Conservation (phyloP, 2,888 invertebrate species). For the Mallateleia sp. region DNA sequence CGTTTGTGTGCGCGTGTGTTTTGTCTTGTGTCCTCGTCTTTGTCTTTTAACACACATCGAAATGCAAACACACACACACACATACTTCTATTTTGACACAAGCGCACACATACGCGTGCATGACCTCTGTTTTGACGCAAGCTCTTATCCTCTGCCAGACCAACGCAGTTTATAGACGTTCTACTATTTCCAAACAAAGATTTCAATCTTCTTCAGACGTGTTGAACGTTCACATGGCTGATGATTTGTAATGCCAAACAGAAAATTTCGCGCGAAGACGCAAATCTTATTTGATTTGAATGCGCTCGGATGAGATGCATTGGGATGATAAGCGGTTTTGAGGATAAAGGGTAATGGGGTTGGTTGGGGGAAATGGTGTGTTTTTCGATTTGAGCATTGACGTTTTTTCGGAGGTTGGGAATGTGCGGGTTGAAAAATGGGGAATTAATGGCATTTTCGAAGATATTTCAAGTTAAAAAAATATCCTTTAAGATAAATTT, state of each 20-base stretch:
- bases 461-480: neutral
- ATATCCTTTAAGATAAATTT: neutral
- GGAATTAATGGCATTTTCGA: slow-evolving; percentile 29
- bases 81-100: slow-evolving; percentile 15
- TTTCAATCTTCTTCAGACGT: slow-evolving; percentile 77
- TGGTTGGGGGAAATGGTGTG: slow-evolving; percentile 48
- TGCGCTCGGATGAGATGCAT: slow-evolving; percentile 67
- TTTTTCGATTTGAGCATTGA: slow-evolving; percentile 52
- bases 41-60: slow-evolving; percentile 19
- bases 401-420: slow-evolving; percentile 36
- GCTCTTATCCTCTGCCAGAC: slow-evolving; percentile 54
- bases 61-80: neutral
- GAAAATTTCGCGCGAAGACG: slow-evolving; percentile 61
- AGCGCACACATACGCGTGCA: neutral
- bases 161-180: slow-evolving; percentile 69
- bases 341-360: slow-evolving; percentile 37
- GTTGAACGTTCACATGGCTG: slow-evolving; percentile 69
- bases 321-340: slow-evolving; percentile 66
- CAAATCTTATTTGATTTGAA: slow-evolving; percentile 73
- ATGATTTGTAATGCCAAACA: slow-evolving; percentile 75
- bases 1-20: neutral
- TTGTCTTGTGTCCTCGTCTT: neutral
- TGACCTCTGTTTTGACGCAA: slow-evolving; percentile 17
- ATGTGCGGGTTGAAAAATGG: slow-evolving; percentile 14
- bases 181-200: slow-evolving; percentile 75